Evolutionary conservation across 2,113 vertebrate genomes (phyloP).

Genomic region (Stigmatopora argus): DNA sequence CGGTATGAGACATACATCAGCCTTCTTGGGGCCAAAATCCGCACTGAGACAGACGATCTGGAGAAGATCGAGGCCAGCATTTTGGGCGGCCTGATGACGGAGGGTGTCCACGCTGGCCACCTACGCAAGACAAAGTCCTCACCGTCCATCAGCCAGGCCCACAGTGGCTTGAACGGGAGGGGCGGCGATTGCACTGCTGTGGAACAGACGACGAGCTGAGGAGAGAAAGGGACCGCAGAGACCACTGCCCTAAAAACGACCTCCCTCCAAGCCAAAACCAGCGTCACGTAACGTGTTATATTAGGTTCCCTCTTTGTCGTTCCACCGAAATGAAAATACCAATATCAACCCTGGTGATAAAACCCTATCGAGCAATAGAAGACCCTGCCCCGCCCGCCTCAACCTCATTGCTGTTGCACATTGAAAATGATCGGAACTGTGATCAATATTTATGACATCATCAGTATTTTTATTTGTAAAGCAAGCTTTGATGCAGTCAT

Average conservation of each 20-base stretch:
- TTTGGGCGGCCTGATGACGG: constrained; percentile 64
- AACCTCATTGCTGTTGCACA: constrained; percentile 51
- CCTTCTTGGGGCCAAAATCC: constrained; percentile 85
- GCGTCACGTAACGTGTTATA: constrained; percentile 12
- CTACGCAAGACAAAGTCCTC: constrained; percentile 92
- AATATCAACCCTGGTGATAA: too few species aligned
- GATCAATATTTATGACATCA: constrained; percentile 45
- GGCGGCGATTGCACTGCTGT: constrained; percentile 54
- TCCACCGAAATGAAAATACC: constrained; percentile 2
- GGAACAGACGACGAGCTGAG: constrained; percentile 77
- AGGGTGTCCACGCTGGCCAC: constrained; percentile 61
- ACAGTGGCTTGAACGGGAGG: constrained; percentile 73
- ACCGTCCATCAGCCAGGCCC: constrained; percentile 86
- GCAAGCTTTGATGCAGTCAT: constrained; percentile 18
- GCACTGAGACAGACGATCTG: constrained; percentile 84
- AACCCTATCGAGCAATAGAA: constrained; percentile 53
- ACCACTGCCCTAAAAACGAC: constrained; percentile 18
- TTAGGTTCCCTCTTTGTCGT: constrained; percentile 18
- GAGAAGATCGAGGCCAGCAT: constrained; percentile 87
- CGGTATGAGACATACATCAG: constrained; percentile 92
- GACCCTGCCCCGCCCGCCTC: constrained; percentile 15
- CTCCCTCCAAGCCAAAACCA: constrained; percentile 23
- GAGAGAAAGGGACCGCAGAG: constrained; percentile 19
- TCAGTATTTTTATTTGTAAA: constrained; percentile 55
- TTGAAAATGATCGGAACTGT: constrained; percentile 41